Evolutionary conservation across 1,140 invertebrate genomes (phyloP).

Genomic region (Melitaea cinxia): DNA sequence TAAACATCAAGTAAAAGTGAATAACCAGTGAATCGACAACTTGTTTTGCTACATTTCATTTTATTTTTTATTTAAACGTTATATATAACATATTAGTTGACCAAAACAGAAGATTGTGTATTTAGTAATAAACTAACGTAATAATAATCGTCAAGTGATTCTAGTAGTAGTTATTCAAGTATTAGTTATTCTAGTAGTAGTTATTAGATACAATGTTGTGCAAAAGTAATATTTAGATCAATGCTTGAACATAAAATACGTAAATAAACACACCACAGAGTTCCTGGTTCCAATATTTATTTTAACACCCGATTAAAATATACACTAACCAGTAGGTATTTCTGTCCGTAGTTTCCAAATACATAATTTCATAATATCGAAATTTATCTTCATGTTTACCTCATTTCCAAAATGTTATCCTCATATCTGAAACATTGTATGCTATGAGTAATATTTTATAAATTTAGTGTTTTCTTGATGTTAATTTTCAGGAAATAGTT

Average conservation of each 20-base stretch:
- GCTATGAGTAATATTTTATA: constrained; percentile 1
- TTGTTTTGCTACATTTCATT: too few relatives aligned
- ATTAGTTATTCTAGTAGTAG: too few relatives aligned
- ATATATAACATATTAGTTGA: too few relatives aligned
- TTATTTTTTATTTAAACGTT: too few relatives aligned
- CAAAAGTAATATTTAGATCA: not conserved
- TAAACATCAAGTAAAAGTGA: too few relatives aligned
- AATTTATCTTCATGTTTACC: constrained; percentile 13
- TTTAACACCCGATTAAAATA: constrained; percentile 9
- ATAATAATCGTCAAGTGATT: too few relatives aligned
- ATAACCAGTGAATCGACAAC: too few relatives aligned
- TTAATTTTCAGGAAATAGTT: too few relatives aligned
- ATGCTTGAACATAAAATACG: not conserved
- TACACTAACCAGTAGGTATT: not conserved
- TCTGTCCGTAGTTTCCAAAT: not conserved
- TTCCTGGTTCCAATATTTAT: constrained; percentile 14
- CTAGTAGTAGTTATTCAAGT: too few relatives aligned
- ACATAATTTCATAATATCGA: not conserved
- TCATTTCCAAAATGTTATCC: not conserved
- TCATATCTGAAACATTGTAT: constrained; percentile 12
- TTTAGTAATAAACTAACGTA: too few relatives aligned
- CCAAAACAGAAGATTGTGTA: too few relatives aligned
- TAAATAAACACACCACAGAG: constrained; percentile 7
- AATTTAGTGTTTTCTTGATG: too few relatives aligned
- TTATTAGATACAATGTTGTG: not conserved